phyloP scores from a whole-genome alignment of 2,888 invertebrate species.

The Globia sparganii region DNA sequence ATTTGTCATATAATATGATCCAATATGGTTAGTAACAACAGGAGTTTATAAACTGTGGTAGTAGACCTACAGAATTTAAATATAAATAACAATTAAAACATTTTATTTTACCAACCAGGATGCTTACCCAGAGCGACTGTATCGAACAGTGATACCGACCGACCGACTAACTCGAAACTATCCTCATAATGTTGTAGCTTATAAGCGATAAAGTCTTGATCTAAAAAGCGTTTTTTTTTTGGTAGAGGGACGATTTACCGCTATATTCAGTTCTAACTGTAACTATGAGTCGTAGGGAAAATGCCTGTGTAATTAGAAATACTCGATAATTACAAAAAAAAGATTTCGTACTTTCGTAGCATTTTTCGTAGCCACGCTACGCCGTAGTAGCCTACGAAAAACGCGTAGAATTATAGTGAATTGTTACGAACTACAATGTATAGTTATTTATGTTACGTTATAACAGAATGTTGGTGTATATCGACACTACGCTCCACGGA shows the following conservation, averaged over 20 bases:
- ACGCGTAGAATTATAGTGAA: neutral
- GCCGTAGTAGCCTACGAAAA: conserved; percentile 31
- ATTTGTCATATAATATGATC: too few species aligned
- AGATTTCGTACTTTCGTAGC: neutral
- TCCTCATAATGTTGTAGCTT: too few species aligned
- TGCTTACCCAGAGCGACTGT: too few species aligned
- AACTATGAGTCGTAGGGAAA: neutral
- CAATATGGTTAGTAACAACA: too few species aligned
- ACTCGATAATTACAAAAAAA: neutral
- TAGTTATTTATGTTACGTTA: conserved; percentile 18
- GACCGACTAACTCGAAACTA: too few species aligned
- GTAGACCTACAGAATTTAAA: too few species aligned
- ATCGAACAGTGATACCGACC: too few species aligned
- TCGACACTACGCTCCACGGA: conserved; percentile 54
- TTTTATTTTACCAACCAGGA: too few species aligned
- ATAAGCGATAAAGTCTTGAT: neutral
- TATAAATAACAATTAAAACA: too few species aligned
- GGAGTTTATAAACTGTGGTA: too few species aligned
- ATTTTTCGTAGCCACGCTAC: conserved; percentile 25
- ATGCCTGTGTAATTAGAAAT: too few species aligned
- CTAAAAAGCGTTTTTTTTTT: neutral
- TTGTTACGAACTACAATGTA: conserved; percentile 9
- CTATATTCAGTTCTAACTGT: neutral
- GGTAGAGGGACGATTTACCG: neutral
- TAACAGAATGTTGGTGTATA: conserved; percentile 37